Conservation (phyloP, 2,888 invertebrate species). For the Tetrapedia diversipes region DNA sequence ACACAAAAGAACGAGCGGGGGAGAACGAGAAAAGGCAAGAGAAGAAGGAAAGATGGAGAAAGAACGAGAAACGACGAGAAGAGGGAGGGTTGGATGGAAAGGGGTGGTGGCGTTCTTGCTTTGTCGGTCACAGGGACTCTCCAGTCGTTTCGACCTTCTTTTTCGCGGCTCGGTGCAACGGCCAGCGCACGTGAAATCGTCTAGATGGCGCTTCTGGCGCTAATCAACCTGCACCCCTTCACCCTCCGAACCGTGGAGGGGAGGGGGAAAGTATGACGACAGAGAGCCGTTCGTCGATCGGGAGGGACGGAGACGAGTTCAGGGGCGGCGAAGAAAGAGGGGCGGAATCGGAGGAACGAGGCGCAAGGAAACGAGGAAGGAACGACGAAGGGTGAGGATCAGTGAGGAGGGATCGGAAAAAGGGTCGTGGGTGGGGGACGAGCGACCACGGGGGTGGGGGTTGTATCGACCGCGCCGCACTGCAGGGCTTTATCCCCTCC, state of each 20-base stretch:
- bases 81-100: background rate
- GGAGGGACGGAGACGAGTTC: background rate
- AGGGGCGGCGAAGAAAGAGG: background rate
- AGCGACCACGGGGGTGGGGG: slow-evolving; percentile 66
- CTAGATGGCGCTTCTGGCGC: slow-evolving; percentile 57
- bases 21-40: background rate
- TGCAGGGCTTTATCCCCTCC: slow-evolving; percentile 82
- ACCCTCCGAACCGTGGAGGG: background rate
- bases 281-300: background rate
- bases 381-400: slow-evolving; percentile 45
- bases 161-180: slow-evolving; percentile 58
- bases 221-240: slow-evolving; percentile 44
- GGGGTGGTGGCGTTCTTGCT: slow-evolving; percentile 18
- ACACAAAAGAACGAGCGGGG: background rate
- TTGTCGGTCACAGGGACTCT: slow-evolving; percentile 58
- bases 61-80: slow-evolving; percentile 1
- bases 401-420: slow-evolving; percentile 57
- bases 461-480: slow-evolving; percentile 82
- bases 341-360: slow-evolving; percentile 19
- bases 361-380: slow-evolving; percentile 33
- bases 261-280: slow-evolving; percentile 31
- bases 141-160: slow-evolving; percentile 63
- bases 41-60: background rate
- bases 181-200: slow-evolving; percentile 49
- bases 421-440: slow-evolving; percentile 44